Base-by-base conservation (phyloP, 1,140 invertebrate species). In the Halictus rubicundus region DNA sequence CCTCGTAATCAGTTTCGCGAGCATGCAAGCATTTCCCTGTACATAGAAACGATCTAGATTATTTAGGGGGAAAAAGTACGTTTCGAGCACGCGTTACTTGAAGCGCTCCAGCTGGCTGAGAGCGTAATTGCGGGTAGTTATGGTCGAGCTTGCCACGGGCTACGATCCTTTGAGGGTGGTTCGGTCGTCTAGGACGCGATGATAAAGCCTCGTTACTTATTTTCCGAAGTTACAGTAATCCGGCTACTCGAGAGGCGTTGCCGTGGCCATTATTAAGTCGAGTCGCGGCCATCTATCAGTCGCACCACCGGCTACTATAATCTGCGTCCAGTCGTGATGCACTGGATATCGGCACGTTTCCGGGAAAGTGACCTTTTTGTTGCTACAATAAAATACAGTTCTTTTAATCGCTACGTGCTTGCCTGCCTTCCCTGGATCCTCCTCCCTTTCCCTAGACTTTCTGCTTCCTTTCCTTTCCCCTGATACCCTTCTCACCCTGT, bases 241-340 rank as follows among this genome's bases (percentile, higher is more conserved):
- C 73, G 49, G 68, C 74, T 78, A 74, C 73, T 82, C 32, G 79
- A 68, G 79, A 85, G 83, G 84, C 84, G 83, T 85, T 82, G 42
- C 75, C 27, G 23, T 14, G 72, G 76, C 84, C 68, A 80, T 86
- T 86, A 85, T 85, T 80, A 85, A 82, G 70, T 72, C 54, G 80
- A 82, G 85, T 85, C 65, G 73, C 80, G 83, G 75, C 79, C 80
- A 68, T 86, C 80, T 68, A 86, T 86, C 83, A 86, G 82, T 85
- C 80, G 64, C 80, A 82, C 80, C 64, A 25, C 74, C 39, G 75
- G 68, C 59, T 68, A 52, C 70, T 86, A 80, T 86, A 86, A 86
- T 86, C 85, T 85, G 71, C 71, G 71, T 78, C 68, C 63, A 72
- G 63, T 21, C 65, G 64, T 84, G 83, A 85, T 85, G 60, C 84